These are phyloP conservation scores for Eurytoma adleriae DNA, from an alignment of 2,888 invertebrate species.

Conservation along the genomic window DNA sequence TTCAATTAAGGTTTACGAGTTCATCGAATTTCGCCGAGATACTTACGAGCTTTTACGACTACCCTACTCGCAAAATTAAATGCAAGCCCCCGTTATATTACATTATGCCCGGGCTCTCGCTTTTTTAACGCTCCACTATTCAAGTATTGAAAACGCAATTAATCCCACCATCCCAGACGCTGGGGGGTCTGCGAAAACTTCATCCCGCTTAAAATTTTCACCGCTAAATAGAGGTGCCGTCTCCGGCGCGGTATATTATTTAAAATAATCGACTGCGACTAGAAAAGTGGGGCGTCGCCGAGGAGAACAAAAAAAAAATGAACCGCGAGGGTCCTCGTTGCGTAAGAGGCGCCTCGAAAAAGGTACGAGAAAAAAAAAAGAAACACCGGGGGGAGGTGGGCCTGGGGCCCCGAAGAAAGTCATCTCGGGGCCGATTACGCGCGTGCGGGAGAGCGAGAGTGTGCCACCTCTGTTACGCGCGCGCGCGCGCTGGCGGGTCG, in stretches of 20 bases:
- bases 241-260: too few relatives aligned
- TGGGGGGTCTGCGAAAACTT: too few relatives aligned
- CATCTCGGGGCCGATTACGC: constrained; percentile 25
- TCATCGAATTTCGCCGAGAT: constrained; percentile 44
- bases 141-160: not conserved
- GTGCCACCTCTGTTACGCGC: not conserved
- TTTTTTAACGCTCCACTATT: not conserved
- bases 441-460: constrained; percentile 1
- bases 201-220: too few relatives aligned
- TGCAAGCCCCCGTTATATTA: constrained; percentile 9
- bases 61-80: constrained; percentile 12
- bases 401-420: constrained; percentile 23
- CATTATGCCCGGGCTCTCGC: not conserved
- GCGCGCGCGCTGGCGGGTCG: constrained; percentile 66
- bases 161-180: not conserved
- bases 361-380: too few relatives aligned
- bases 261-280: too few relatives aligned
- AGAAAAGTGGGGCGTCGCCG: too few relatives aligned
- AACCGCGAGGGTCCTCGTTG: too few relatives aligned
- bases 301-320: too few relatives aligned
- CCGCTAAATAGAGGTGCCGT: too few relatives aligned
- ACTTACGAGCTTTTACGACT: constrained; percentile 33
- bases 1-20: constrained; percentile 50
- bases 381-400: not conserved
- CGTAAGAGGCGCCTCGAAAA: too few relatives aligned